phyloP scores from a whole-genome alignment of 2,797 vertebrate genomes.

The Synaphobranchus kaupii region DNA sequence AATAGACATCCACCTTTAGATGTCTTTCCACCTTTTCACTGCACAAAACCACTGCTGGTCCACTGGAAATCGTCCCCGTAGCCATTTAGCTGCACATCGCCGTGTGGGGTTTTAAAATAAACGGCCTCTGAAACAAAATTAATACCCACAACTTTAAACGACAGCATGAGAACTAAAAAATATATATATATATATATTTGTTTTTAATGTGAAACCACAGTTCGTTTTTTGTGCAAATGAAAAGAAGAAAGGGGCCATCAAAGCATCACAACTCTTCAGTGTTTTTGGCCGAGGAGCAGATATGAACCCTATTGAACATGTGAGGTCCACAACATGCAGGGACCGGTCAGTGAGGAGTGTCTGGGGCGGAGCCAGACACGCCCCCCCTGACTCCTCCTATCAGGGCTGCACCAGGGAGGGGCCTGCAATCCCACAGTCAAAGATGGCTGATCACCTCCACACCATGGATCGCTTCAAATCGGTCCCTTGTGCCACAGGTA shows the following conservation, averaged over 20 bases:
- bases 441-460: slow-evolving; percentile 78
- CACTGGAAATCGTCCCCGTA: slow-evolving; percentile 10
- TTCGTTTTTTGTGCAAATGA: slow-evolving; percentile 72
- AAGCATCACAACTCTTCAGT: slow-evolving; percentile 65
- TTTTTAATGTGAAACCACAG: slow-evolving; percentile 3
- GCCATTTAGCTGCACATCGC: slow-evolving; percentile 11
- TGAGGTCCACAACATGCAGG: slow-evolving; percentile 66
- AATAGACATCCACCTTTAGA: slow-evolving; percentile 62
- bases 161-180: slow-evolving; percentile 16
- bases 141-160: slow-evolving; percentile 19
- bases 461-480: slow-evolving; percentile 60
- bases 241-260: slow-evolving; percentile 79
- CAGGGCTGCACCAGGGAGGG: slow-evolving; percentile 76
- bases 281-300: slow-evolving; percentile 74
- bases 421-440: slow-evolving; percentile 87
- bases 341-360: slow-evolving; percentile 67
- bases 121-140: slow-evolving; percentile 39
- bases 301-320: slow-evolving; percentile 88
- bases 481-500: slow-evolving; percentile 51
- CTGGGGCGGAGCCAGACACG: slow-evolving; percentile 48
- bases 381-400: slow-evolving; percentile 50
- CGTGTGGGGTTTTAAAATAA: slow-evolving; percentile 45
- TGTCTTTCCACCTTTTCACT: slow-evolving; percentile 80
- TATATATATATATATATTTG: neutral
- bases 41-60: slow-evolving; percentile 55